These are phyloP conservation scores for Tipula lateralis DNA, from an alignment of 2,888 invertebrate species.

Conservation along the genomic window DNA sequence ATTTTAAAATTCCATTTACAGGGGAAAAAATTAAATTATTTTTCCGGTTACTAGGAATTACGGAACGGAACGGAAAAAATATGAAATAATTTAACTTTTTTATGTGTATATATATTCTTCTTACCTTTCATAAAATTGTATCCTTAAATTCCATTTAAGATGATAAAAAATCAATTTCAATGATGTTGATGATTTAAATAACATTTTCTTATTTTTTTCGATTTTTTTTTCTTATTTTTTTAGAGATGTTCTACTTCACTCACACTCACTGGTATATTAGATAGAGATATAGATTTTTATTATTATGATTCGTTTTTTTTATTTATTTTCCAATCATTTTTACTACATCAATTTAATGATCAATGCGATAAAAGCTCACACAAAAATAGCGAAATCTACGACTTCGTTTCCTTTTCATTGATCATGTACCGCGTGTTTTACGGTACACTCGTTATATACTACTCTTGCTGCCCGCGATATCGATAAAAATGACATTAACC, in stretches of 20 bases:
- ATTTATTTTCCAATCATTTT: slow-evolving; percentile 24
- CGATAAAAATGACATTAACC: background rate
- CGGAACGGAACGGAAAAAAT: background rate
- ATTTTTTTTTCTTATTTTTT: background rate
- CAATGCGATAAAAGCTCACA: background rate
- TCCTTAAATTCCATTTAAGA: slow-evolving; percentile 13
- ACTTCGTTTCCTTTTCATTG: background rate
- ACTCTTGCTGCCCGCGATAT: background rate
- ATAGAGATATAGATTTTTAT: background rate
- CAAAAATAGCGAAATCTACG: background rate
- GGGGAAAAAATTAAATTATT: background rate
- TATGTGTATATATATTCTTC: background rate
- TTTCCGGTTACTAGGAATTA: background rate
- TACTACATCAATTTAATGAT: slow-evolving; percentile 9
- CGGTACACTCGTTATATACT: background rate
- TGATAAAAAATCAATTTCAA: slow-evolving; percentile 24
- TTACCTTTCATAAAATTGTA: slow-evolving; percentile 15
- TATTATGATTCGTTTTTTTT: background rate
- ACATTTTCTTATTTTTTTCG: background rate
- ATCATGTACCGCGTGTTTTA: background rate
- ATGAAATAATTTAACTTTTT: background rate
- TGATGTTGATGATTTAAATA: slow-evolving; percentile 19
- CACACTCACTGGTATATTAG: background rate
- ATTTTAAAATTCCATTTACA: background rate
- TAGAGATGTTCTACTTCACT: background rate